A percentile compares a stretch with the other conserved stretches of the same genome.
These are phyloP conservation scores for Petrocephalus sullivani DNA, from an alignment of 2,797 vertebrate species.

Conservation along the genomic window DNA sequence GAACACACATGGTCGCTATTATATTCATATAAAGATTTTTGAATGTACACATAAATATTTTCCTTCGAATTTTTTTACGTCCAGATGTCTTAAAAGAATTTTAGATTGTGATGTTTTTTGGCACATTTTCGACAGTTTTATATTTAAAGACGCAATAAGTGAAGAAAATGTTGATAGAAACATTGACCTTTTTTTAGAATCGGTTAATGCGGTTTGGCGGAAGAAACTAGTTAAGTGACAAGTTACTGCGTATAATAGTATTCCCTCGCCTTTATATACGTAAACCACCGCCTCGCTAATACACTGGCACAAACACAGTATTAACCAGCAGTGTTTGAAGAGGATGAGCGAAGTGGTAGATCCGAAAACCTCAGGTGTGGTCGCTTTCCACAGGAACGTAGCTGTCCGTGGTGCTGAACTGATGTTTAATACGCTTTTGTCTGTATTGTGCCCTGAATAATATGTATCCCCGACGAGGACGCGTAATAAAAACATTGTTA, in stretches of 20 bases:
- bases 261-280: not conserved
- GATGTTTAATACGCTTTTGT: not conserved
- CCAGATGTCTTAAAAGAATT: not conserved
- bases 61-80: not conserved
- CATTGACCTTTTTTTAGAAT: not conserved
- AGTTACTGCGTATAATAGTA: not conserved
- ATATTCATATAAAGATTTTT: not conserved
- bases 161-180: not conserved
- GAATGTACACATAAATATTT: not conserved
- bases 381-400: slow-evolving; percentile 28
- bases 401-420: slow-evolving; percentile 78
- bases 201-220: not conserved
- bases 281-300: not conserved
- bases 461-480: not conserved
- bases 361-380: not conserved
- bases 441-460: not conserved
- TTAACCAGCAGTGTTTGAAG: not conserved
- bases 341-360: not conserved
- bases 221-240: not conserved
- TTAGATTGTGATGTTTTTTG: not conserved
- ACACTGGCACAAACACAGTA: not conserved
- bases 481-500: not conserved
- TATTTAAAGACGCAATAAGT: not conserved
- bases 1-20: not conserved
- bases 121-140: not conserved